Conservation (phyloP, 2,888 invertebrate genomes). For the Cataglyphis altisquamis region DNA sequence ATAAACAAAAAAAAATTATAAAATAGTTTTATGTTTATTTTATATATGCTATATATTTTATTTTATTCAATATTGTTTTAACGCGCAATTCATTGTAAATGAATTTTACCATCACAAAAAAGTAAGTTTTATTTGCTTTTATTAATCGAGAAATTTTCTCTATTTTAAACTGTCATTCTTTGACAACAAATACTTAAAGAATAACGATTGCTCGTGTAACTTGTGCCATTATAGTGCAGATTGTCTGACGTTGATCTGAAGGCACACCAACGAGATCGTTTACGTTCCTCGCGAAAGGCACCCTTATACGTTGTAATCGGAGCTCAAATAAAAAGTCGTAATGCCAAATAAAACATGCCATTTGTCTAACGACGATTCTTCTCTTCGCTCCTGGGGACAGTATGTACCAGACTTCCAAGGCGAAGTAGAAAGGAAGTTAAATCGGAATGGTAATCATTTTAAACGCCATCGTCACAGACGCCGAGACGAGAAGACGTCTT, state of each 20-base stretch:
- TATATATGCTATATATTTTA: not conserved
- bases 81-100: not conserved
- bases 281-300: conserved; percentile 52
- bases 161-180: conserved; percentile 34
- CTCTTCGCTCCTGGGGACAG: conserved; percentile 66
- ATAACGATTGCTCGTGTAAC: conserved; percentile 28
- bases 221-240: conserved; percentile 74
- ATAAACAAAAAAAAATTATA: not conserved
- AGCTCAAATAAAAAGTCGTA: conserved; percentile 85
- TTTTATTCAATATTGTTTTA: not conserved
- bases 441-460: conserved; percentile 84
- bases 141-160: conserved; percentile 4
- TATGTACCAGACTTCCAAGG: conserved; percentile 37
- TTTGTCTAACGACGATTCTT: conserved; percentile 86
- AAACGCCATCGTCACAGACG: conserved; percentile 80
- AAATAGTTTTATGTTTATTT: conserved; percentile 15
- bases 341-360: conserved; percentile 85
- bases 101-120: not conserved
- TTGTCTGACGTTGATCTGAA: conserved; percentile 84
- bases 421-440: conserved; percentile 53
- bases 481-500: conserved; percentile 61
- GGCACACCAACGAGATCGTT: conserved; percentile 57
- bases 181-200: conserved; percentile 11
- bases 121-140: not conserved
- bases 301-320: conserved; percentile 80